phyloP scores from a whole-genome alignment of 2,888 invertebrate genomes.

The Monochamus alternatus region DNA sequence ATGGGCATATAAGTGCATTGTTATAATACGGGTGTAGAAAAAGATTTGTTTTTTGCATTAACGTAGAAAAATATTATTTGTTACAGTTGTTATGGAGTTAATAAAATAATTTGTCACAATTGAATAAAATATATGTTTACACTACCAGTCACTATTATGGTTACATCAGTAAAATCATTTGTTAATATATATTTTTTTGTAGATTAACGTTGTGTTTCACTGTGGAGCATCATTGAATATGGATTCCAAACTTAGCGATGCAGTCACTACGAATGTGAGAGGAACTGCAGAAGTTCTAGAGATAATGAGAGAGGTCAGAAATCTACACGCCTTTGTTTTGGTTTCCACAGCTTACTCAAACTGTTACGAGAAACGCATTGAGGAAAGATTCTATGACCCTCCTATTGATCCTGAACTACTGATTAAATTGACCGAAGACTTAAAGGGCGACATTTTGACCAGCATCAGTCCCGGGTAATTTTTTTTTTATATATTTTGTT shows the following conservation, averaged over 20 bases:
- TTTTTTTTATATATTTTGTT: neutral
- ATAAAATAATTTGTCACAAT: too few species aligned
- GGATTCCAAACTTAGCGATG: constrained; percentile 56
- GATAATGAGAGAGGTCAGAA: constrained; percentile 46
- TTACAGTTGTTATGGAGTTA: too few species aligned
- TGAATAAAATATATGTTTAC: too few species aligned
- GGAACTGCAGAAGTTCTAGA: constrained; percentile 58
- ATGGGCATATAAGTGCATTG: too few species aligned
- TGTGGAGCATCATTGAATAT: constrained; percentile 62
- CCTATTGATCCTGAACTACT: constrained; percentile 68
- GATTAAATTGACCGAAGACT: constrained; percentile 62
- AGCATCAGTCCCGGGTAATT: constrained; percentile 53
- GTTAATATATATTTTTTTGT: too few species aligned
- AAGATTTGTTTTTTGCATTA: too few species aligned
- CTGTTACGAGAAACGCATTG: constrained; percentile 63
- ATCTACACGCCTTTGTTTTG: constrained; percentile 63
- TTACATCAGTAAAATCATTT: too few species aligned
- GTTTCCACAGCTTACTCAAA: constrained; percentile 68
- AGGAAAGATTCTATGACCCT: constrained; percentile 69
- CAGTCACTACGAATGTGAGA: constrained; percentile 58
- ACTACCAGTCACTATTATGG: too few species aligned
- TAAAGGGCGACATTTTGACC: constrained; percentile 50
- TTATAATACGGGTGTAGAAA: too few species aligned
- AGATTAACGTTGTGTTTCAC: constrained; percentile 61
- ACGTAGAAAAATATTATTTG: too few species aligned